Base-by-base conservation (phyloP, 2,113 vertebrate genomes). In the Bufo gargarizans region DNA sequence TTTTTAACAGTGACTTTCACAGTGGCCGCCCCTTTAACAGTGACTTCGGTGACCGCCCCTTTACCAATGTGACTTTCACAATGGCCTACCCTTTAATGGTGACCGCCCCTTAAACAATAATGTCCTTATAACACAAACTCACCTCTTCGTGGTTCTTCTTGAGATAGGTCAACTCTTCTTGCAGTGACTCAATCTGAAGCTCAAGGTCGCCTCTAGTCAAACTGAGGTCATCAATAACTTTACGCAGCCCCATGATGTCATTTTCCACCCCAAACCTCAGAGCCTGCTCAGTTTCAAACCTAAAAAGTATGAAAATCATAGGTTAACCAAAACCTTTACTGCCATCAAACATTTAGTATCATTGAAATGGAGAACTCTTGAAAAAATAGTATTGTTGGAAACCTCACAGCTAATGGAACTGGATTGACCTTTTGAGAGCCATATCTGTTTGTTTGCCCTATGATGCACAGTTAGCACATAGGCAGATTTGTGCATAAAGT, bases 131-230 rank as follows among this genome's bases (percentile, higher is more conserved):
- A 33, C 72, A 47, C 72, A 6, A 19, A 67, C 85, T 86, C 16
- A 96, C 96, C 9, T 95, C 94, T 50, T 95, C 96, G 13, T 96
- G 96, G 92, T 96, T 96, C 92, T 96, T 96, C 93, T 95, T 96
- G 22, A 96, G 95, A 90, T 95, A 95, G 91, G 95, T 95, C 22
- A 96, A 93, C 87, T 96, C 96, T 90, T 96, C 96, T 90, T 95
- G 95, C 85, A 96, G 91, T 67, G 92, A 0, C 88, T 96, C 95
- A 58, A 90, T 87, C 65, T 91, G 76, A 6, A 7, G n/a, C 63
- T 90, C 88, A 43, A 91, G 77, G 16, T 89, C 87, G 4, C 53
- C 74, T 79, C 59, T 87, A 2, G 82, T 49, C 50, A 91, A 22
- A n/a, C 74, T 91, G 47, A 90, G 58, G 3, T 90, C 82, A 56